Base-by-base conservation (phyloP, 2,888 invertebrate genomes). In the Andrena fulva region DNA sequence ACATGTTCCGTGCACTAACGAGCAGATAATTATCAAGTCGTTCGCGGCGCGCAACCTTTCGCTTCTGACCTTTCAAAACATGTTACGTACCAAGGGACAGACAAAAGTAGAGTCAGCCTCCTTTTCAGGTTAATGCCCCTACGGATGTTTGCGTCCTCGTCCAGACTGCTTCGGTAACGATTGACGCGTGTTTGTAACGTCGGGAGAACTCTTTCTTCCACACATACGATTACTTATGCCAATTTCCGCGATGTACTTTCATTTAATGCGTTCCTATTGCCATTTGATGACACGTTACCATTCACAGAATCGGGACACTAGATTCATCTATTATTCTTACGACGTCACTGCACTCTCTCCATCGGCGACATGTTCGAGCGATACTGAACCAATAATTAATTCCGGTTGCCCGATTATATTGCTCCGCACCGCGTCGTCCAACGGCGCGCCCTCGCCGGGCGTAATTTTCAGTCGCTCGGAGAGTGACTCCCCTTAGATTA, bases 1-100 rank as follows among this genome's bases (percentile, higher is more conserved):
- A 75, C 75, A 74, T 78, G 79, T 73, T 54, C 71, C 67, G 16
- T 29, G 78, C 27, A 1, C 12, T 42, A 42, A 42, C 16, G 12
- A 42, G 20, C 12, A 54, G 71, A 72, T 75, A 84, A 84, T 84
- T 82, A 75, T 84, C 82, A 56, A 71, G 60, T 84, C 69, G 62
- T 75, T 67, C 66, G 52, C 69, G 56, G 27, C 20, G 33, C 7
- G 24, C 42, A 27, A 24, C 42, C 10, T 54, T 69, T 59, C 63
- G 48, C 35, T 8, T 59, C 62, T 42, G 42, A 54, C 59, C 74
- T 74, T 64, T 68, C 35, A 67, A 10, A 2, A 35, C 6, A 31
- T 42, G 60, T 63, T 75, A 54, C 56, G 71, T 75, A 60, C 52
- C 74, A 59, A 20, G 33, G 24, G 48, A n/a, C 42, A 52, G 66